Evolutionary conservation across 2,113 vertebrate genomes (phyloP).

Genomic region (Microcebus murinus): DNA sequence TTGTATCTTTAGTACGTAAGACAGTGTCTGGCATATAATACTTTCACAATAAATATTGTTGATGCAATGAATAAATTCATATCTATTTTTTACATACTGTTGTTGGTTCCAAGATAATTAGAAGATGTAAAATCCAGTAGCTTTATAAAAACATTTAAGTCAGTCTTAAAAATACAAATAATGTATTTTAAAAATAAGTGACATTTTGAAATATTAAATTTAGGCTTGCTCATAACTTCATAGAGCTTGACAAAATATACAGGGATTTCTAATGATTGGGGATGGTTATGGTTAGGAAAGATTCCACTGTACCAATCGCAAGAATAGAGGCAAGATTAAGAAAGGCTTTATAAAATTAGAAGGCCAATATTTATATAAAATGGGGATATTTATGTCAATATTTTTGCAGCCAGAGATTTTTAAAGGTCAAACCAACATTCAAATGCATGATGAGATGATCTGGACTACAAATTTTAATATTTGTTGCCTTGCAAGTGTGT

Average conservation of each 20-base stretch:
- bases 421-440: constrained; percentile 17
- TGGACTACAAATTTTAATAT: not conserved
- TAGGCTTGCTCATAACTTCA: not conserved
- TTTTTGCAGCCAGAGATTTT: not conserved
- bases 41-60: not conserved
- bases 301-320: not conserved
- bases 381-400: not conserved
- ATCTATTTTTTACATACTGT: not conserved
- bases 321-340: not conserved
- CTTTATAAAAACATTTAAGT: not conserved
- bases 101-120: not conserved
- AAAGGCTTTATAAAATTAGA: not conserved
- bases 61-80: not conserved
- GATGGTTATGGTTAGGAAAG: not conserved
- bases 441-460: not conserved
- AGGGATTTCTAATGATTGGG: not conserved
- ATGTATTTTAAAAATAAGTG: not conserved
- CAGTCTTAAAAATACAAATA: not conserved
- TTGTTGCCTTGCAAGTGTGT: not conserved
- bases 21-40: not conserved
- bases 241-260: not conserved
- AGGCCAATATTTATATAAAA: not conserved
- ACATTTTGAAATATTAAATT: not conserved
- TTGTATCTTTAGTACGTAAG: not conserved
- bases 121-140: not conserved